These are phyloP conservation scores for Bimastos eiseni DNA, from an alignment of 2,888 invertebrate genomes.

Conservation along the genomic window DNA sequence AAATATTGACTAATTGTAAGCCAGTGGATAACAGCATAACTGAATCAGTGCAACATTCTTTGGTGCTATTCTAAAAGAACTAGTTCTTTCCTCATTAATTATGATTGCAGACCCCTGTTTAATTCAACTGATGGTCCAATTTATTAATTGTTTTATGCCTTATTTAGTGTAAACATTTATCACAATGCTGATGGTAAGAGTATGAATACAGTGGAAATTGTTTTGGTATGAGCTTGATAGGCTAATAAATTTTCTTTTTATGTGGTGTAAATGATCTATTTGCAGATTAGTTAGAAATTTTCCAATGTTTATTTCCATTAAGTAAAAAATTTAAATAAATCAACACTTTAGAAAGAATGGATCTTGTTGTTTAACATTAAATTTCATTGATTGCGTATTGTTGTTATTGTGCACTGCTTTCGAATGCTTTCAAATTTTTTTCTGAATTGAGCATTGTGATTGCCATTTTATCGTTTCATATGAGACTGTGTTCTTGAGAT, in stretches of 20 bases:
- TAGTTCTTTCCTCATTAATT: background rate
- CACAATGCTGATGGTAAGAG: background rate
- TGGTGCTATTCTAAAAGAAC: background rate
- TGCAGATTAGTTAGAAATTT: background rate
- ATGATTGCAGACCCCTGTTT: background rate
- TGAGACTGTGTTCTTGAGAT: background rate
- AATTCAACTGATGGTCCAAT: background rate
- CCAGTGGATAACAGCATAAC: background rate
- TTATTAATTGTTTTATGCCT: background rate
- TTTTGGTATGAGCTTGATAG: background rate
- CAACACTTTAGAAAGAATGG: background rate
- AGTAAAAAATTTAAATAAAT: background rate
- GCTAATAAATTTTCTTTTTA: background rate
- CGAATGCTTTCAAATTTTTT: background rate
- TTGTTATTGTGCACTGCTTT: background rate
- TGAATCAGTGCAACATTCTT: background rate
- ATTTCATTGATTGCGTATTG: background rate
- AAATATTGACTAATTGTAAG: background rate
- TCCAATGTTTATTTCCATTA: background rate
- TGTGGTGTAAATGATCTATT: background rate
- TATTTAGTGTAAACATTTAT: background rate
- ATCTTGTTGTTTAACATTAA: background rate
- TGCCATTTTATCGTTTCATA: background rate
- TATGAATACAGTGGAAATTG: background rate
- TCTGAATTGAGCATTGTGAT: background rate